Base-by-base conservation (phyloP, 2,113 vertebrate genomes). In the Psilopogon haemacephalus region DNA sequence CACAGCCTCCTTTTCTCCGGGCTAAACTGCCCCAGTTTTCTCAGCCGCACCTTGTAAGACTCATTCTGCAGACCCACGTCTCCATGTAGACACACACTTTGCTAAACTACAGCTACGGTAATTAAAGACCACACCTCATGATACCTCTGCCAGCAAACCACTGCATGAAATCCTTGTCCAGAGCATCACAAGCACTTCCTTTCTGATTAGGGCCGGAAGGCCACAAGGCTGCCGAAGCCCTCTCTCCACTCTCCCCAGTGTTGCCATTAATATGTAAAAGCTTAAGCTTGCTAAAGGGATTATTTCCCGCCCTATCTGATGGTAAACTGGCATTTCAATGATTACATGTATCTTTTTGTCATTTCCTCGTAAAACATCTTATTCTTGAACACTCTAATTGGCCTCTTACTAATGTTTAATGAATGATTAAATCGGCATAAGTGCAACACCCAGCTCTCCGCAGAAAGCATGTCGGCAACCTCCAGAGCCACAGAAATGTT, bases 241-340 rank as follows among this genome's bases (percentile, higher is more conserved):
- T 79, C 85, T 96, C 95, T 77, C 70, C 75, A 80, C 93, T 96
- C 96, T 96, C 67, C 91, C 95, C 96, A 97, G 70, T 89, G 82
- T 85, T 84, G 92, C 95, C 97, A 98, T 98, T 98, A 97, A 97
- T 97, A 98, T 98, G 98, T 97, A 98, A 98, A 97, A 97, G 96
- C 97, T 97, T 98, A 97, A 98, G 97, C 97, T 98, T 97, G 96
- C 97, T 97, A 97, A 98, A 98, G 96, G 97, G 97, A 98, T 97
- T 98, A 98, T 96, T 97, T 97, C 90, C 96, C 95, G 95, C 95
- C 97, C 96, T 97, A 97, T 97, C 97, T 97, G 97, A 98, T 97
- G 97, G 96, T 97, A 98, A 98, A 97, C 97, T 95, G 95, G 95
- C 91, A 97, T 96, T 96, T 96, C 97, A 96, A 97, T 97, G 97